A percentile compares a stretch with the other conserved stretches of the same genome.
Evolutionary conservation across 2,113 vertebrate species (phyloP).

Genomic region (Ptyas mucosa): DNA sequence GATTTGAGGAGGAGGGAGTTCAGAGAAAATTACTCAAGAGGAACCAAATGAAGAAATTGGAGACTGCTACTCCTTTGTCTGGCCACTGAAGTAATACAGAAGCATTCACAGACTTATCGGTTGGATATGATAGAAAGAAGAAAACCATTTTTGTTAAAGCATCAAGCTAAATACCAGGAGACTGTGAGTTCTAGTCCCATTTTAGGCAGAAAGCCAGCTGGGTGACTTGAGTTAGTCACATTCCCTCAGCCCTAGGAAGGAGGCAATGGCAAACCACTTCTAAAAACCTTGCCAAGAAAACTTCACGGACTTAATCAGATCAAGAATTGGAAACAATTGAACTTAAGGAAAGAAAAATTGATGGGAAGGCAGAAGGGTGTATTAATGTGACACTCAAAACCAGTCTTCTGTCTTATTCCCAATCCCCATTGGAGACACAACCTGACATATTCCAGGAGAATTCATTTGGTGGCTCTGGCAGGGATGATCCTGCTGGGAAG

Average conservation of each 20-base stretch:
- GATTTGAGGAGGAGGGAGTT: not conserved
- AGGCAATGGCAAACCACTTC: too few relatives aligned
- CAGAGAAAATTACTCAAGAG: not conserved
- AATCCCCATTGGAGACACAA: not conserved
- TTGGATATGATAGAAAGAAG: not conserved
- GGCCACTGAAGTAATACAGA: not conserved
- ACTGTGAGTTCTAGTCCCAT: too few relatives aligned
- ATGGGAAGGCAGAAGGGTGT: not conserved
- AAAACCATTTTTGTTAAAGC: too few relatives aligned
- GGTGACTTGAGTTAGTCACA: too few relatives aligned
- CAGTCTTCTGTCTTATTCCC: not conserved
- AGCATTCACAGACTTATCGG: not conserved
- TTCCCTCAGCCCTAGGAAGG: too few relatives aligned
- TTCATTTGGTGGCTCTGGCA: not conserved
- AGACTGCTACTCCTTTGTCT: not conserved
- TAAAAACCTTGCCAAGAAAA: too few relatives aligned
- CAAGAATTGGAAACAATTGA: too few relatives aligned
- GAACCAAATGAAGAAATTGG: not conserved
- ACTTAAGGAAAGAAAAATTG: too few relatives aligned
- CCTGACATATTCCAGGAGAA: not conserved
- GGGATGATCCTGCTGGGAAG: not conserved
- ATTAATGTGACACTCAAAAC: not conserved
- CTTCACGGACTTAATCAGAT: too few relatives aligned
- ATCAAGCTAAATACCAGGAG: too few relatives aligned
- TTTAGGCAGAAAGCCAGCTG: too few relatives aligned